phyloP scores from a whole-genome alignment of 2,888 invertebrate species.

The Marasmarcha lunaedactyla region DNA sequence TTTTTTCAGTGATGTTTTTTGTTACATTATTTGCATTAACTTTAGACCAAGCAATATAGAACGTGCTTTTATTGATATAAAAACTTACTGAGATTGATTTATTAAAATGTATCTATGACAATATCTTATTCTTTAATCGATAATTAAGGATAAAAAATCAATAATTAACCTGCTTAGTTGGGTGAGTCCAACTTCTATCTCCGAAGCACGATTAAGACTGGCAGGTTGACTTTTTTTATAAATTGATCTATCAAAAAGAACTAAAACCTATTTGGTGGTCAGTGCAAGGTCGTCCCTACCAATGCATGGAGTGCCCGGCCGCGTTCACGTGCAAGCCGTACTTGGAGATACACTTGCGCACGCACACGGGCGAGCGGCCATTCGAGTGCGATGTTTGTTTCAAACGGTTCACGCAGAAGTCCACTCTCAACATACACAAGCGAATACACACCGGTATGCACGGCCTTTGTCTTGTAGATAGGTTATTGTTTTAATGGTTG shows the following conservation, averaged over 20 bases:
- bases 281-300: constrained; percentile 69
- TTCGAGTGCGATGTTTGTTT: constrained; percentile 71
- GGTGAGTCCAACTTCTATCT: too few species aligned
- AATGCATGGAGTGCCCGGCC: constrained; percentile 70
- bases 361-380: constrained; percentile 67
- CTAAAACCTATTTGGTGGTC: too few species aligned
- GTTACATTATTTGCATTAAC: background rate
- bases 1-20: background rate
- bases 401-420: constrained; percentile 72
- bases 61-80: too few species aligned
- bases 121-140: too few species aligned
- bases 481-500: constrained; percentile 5
- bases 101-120: too few species aligned
- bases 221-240: too few species aligned
- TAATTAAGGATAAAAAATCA: too few species aligned
- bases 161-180: too few species aligned
- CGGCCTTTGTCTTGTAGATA: background rate
- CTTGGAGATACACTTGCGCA: constrained; percentile 74
- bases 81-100: too few species aligned
- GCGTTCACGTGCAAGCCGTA: constrained; percentile 73
- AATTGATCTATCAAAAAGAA: too few species aligned
- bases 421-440: constrained; percentile 72
- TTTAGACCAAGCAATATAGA: too few species aligned
- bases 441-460: constrained; percentile 68
- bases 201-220: too few species aligned